Evolutionary conservation across 2,797 vertebrate species (phyloP).

Genomic region (Todus mexicanus): DNA sequence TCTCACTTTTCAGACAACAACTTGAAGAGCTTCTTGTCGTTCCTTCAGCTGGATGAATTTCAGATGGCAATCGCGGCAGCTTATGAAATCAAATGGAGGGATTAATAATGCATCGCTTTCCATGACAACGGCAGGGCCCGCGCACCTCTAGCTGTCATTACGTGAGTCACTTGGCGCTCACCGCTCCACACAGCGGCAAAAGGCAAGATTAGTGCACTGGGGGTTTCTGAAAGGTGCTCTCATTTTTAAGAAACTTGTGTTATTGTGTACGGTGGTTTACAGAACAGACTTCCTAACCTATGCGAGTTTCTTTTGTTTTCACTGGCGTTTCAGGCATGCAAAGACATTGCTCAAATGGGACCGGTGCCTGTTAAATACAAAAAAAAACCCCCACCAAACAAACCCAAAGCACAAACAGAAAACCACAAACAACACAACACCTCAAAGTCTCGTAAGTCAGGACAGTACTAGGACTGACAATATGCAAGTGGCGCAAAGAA

Average conservation of each 20-base stretch:
- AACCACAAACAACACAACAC: background rate
- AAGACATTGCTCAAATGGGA: background rate
- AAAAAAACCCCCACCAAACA: background rate
- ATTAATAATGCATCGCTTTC: conserved; percentile 39
- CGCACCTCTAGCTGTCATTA: background rate
- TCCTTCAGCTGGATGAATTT: background rate
- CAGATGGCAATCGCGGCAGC: background rate
- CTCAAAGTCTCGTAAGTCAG: background rate
- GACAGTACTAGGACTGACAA: background rate
- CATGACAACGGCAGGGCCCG: background rate
- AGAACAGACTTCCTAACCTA: background rate
- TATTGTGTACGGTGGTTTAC: background rate
- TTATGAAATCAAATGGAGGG: background rate
- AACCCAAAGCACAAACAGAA: background rate
- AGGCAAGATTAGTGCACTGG: background rate
- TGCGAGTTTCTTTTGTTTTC: background rate
- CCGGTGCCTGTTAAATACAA: background rate
- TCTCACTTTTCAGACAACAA: background rate
- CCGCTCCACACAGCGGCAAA: background rate
- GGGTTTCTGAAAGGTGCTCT: background rate
- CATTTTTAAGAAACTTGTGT: background rate
- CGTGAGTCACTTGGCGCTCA: background rate
- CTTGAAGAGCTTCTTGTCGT: background rate
- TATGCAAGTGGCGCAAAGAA: background rate
- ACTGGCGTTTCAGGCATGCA: background rate